phyloP scores from a whole-genome alignment of 2,888 invertebrate species.

The Ctena decussata region DNA sequence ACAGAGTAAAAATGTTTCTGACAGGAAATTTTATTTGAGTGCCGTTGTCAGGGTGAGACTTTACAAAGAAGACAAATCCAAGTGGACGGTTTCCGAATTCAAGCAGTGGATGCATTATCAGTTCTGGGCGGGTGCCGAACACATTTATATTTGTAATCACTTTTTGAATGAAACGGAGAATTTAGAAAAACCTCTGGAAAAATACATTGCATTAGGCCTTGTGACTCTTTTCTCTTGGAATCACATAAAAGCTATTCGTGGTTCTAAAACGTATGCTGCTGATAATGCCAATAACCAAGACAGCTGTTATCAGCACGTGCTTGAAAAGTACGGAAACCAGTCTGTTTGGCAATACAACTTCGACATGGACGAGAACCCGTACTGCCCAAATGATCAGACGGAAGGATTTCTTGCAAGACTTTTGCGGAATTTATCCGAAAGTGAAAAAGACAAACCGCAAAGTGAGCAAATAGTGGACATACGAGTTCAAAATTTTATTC shows the following conservation, averaged over 20 bases:
- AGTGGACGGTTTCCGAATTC: conserved; percentile 25
- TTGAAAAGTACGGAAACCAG: neutral
- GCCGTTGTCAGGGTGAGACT: conserved; percentile 25
- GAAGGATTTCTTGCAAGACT: conserved; percentile 13
- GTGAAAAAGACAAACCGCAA: neutral
- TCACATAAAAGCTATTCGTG: conserved; percentile 6
- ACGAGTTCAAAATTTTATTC: conserved; percentile 7
- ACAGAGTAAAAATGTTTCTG: too few species aligned
- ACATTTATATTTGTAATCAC: conserved; percentile 27
- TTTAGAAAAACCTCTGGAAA: neutral
- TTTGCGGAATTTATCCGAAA: neutral
- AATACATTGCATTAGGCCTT: conserved; percentile 9
- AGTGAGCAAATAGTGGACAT: neutral
- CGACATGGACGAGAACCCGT: conserved; percentile 24
- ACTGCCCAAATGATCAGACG: neutral
- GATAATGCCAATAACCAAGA: neutral
- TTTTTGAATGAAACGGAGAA: conserved; percentile 20
- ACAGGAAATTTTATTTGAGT: conserved; percentile 3
- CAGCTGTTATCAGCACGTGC: neutral
- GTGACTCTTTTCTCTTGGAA: conserved; percentile 19
- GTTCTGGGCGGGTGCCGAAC: conserved; percentile 29
- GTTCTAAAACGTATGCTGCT: neutral
- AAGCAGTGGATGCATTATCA: conserved; percentile 37
- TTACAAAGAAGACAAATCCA: conserved; percentile 26
- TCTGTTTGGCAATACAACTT: conserved; percentile 22